These are phyloP conservation scores for Fundulus diaphanus DNA, from an alignment of 2,797 vertebrate genomes.

Conservation along the genomic window DNA sequence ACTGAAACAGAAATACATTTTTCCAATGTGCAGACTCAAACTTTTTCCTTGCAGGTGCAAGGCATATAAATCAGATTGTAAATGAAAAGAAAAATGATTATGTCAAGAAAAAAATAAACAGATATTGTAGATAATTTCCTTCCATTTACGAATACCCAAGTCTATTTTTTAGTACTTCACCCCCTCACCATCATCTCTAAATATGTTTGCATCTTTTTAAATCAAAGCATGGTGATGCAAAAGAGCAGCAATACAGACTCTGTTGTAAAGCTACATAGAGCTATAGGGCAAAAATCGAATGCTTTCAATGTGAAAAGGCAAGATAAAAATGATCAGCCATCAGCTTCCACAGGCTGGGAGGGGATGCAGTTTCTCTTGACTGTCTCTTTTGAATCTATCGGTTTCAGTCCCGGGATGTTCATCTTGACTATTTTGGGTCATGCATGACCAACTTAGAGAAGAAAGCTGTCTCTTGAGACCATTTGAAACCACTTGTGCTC, in stretches of 20 bases:
- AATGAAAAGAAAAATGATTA: not conserved
- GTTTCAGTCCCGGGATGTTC: slow-evolving; percentile 44
- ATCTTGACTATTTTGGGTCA: slow-evolving; percentile 59
- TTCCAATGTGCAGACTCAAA: slow-evolving; percentile 29
- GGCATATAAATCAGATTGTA: slow-evolving; percentile 13
- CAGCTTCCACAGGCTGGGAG: slow-evolving; percentile 28
- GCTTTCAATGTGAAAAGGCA: slow-evolving; percentile 34
- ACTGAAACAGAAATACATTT: slow-evolving; percentile 9
- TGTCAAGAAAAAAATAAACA: slow-evolving; percentile 33
- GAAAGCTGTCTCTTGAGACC: slow-evolving; percentile 31
- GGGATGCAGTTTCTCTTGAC: slow-evolving; percentile 31
- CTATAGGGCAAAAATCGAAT: slow-evolving; percentile 16
- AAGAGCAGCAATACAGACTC: slow-evolving; percentile 14
- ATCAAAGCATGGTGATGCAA: slow-evolving; percentile 6
- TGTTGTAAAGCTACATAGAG: slow-evolving; percentile 17
- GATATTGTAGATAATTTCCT: slow-evolving; percentile 14
- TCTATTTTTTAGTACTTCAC: slow-evolving; percentile 2
- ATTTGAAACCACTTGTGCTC: slow-evolving; percentile 18
- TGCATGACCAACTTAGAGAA: slow-evolving; percentile 52
- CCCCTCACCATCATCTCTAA: not conserved
- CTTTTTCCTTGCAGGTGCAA: slow-evolving; percentile 35
- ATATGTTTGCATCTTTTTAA: slow-evolving; percentile 18
- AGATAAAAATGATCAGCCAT: slow-evolving; percentile 2
- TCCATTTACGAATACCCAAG: slow-evolving; percentile 14
- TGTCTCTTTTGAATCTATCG: slow-evolving; percentile 58